Evolutionary conservation across 2,113 vertebrate species (phyloP).

Genomic region (Grus americana): DNA sequence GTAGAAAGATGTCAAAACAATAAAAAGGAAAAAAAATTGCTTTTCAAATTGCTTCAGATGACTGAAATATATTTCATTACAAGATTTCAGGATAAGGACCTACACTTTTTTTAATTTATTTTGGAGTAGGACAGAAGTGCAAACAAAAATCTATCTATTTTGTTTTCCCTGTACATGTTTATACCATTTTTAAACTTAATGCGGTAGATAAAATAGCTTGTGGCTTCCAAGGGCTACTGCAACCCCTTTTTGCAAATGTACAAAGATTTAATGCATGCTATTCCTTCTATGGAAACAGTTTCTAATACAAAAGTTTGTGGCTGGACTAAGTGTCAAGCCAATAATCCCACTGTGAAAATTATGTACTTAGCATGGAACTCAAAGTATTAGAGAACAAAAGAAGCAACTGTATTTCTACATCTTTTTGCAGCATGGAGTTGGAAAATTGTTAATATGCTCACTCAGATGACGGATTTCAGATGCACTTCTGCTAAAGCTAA

Average conservation of each 20-base stretch:
- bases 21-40: background rate
- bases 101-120: background rate
- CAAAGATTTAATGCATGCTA: background rate
- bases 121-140: background rate
- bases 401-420: background rate
- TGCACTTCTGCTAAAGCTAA: background rate
- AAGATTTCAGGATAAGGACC: background rate
- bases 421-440: background rate
- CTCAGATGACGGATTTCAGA: background rate
- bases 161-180: background rate
- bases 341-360: background rate
- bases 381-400: background rate
- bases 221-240: background rate
- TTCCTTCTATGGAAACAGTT: background rate
- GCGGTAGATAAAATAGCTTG: background rate
- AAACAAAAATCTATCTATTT: background rate
- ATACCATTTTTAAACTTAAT: background rate
- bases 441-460: background rate
- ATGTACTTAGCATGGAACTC: background rate
- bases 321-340: background rate
- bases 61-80: background rate
- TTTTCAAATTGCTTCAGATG: background rate
- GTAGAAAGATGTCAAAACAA: background rate
- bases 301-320: background rate
- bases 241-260: background rate